These are phyloP conservation scores for Oegoconia quadripuncta DNA, from an alignment of 2,888 invertebrate genomes.

Conservation along the genomic window DNA sequence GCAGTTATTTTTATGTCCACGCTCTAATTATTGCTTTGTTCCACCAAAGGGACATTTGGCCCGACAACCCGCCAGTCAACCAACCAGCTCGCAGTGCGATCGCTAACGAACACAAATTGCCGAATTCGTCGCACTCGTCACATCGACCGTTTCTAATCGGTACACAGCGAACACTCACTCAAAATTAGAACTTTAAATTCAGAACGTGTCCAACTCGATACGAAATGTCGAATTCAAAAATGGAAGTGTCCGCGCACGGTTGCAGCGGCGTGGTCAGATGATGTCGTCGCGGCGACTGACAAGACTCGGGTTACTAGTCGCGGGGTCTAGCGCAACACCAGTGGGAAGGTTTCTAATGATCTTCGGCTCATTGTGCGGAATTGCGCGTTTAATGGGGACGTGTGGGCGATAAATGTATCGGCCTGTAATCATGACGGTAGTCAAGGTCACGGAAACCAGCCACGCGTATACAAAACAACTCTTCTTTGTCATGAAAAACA, in stretches of 20 bases:
- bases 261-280: constrained; percentile 47
- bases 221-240: constrained; percentile 30
- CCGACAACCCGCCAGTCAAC: constrained; percentile 15
- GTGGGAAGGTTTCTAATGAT: constrained; percentile 64
- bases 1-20: constrained; percentile 43
- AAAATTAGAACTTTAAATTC: constrained; percentile 28
- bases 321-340: constrained; percentile 32
- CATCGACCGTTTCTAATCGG: constrained; percentile 48
- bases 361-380: constrained; percentile 56
- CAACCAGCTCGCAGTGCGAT: constrained; percentile 36
- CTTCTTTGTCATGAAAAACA: not conserved
- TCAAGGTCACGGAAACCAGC: constrained; percentile 26
- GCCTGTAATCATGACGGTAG: constrained; percentile 39
- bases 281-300: constrained; percentile 68
- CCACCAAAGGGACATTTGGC: constrained; percentile 41
- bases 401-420: constrained; percentile 55
- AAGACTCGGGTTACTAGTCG: constrained; percentile 26
- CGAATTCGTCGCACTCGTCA: constrained; percentile 50
- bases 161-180: constrained; percentile 38
- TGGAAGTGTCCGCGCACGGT: constrained; percentile 41
- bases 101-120: constrained; percentile 52
- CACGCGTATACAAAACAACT: not conserved
- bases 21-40: constrained; percentile 49
- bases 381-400: constrained; percentile 56
- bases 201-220: constrained; percentile 23